Evolutionary conservation across 2,888 invertebrate species (phyloP).

Genomic region (Tiphia femorata): DNA sequence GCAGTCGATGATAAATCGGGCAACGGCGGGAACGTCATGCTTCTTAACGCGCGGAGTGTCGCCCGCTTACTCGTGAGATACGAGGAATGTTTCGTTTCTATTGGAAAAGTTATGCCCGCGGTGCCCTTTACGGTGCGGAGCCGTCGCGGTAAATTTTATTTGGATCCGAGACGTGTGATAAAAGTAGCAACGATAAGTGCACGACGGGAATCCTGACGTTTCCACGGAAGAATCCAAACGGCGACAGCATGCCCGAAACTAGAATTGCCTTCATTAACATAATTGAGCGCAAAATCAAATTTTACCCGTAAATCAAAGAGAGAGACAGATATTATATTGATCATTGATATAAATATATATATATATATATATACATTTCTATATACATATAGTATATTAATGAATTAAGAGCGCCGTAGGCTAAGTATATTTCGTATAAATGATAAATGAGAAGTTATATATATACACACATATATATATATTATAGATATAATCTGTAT

Average conservation of each 20-base stretch:
- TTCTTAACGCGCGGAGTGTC: constrained; percentile 29
- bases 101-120: too few relatives aligned
- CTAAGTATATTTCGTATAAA: constrained; percentile 40
- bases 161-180: not conserved
- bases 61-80: constrained; percentile 16
- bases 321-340: constrained; percentile 46
- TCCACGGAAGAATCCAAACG: not conserved
- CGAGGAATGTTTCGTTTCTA: too few relatives aligned
- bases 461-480: constrained; percentile 13
- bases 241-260: constrained; percentile 26
- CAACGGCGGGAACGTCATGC: constrained; percentile 30
- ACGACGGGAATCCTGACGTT: not conserved
- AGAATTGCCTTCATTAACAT: constrained; percentile 64
- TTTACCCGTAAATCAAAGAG: constrained; percentile 54
- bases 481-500: constrained; percentile 42
- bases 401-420: constrained; percentile 27
- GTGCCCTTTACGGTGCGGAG: too few relatives aligned
- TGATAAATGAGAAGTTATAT: constrained; percentile 31
- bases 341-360: constrained; percentile 50
- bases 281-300: constrained; percentile 68
- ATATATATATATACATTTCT: constrained; percentile 43
- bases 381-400: constrained; percentile 44
- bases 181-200: not conserved
- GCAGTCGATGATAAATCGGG: constrained; percentile 45
- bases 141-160: too few relatives aligned